Evolutionary conservation across 2,113 vertebrate genomes (phyloP).

Genomic region (Tetraodon nigroviridis): DNA sequence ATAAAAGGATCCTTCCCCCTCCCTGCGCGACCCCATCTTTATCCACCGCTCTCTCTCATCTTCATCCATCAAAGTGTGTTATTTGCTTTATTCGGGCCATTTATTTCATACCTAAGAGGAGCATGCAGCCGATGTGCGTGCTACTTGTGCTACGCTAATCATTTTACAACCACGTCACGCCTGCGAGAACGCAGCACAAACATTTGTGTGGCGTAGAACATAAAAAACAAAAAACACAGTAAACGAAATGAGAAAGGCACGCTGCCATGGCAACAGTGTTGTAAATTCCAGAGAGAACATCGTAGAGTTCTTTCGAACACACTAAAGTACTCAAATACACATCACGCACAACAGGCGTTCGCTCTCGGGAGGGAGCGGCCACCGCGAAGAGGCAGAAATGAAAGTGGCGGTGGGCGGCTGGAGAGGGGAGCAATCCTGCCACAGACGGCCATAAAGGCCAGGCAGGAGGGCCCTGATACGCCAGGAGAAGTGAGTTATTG

Average conservation of each 20-base stretch:
- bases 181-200: not conserved
- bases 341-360: not conserved
- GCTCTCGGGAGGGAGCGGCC: no score
- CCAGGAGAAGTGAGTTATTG: conserved; percentile 47
- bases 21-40: conserved; percentile 7
- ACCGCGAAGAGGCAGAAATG: no score
- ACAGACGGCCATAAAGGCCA: conserved; percentile 14
- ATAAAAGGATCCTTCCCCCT: conserved; percentile 20
- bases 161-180: conserved; percentile 5
- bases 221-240: conserved; percentile 7
- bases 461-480: conserved; percentile 8
- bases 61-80: not conserved
- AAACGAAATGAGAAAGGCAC: conserved; percentile 19
- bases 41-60: not conserved
- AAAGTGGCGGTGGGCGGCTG: not conserved
- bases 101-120: not conserved
- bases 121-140: conserved; percentile 1
- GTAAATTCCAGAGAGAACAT: conserved; percentile 40
- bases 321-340: not conserved
- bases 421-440: conserved; percentile 8
- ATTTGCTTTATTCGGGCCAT: not conserved
- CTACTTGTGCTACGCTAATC: not conserved
- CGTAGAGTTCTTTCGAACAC: conserved; percentile 2
- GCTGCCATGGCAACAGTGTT: conserved; percentile 29
- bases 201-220: conserved; percentile 7